Base-by-base conservation (phyloP, 30 jellyfish, hydroid and myxozoan genomes). In the Turritopsis dohrnii region DNA sequence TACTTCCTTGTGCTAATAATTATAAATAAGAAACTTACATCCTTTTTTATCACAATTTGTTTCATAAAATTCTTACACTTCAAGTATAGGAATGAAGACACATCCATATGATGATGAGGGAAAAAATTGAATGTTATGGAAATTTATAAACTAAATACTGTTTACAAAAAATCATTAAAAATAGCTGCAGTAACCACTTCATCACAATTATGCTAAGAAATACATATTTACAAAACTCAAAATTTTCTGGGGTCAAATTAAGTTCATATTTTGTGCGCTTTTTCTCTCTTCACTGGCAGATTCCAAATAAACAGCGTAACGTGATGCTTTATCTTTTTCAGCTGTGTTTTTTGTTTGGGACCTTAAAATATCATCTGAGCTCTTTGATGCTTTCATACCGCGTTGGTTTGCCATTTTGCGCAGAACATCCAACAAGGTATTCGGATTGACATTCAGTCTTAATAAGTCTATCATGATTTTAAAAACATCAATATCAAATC, bases 381-480 rank as follows among this genome's bases (percentile, higher is more conserved):
- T 74, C 23, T 74, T 74, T 26, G 83, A 74, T 27, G 83, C 16
- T n/a, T 29, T 26, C 83, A 74, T 74, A n/a, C 83, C 76, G 19
- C 75, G 79, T 24, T 85, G 94, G 1, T 88, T 28, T 19, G 96
- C 65, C 96, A 91, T 84, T 76, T 74, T 84, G 54, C 82, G 83
- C 29, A 84, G 16, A 13, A 91, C 96, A 54, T 88, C 97, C 13
- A 89, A 76, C 7, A 91, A 74, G 22, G 95, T 88, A 72, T 91
- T 91, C 74, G 97, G 97, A 30, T 91, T 91, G 53, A 91, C 97
- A 71, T 91, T 88, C 18, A 88, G 74, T 1, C 96, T 86, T 31
- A 91, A 31, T 21, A 91, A 89, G 65, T 91, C 97, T 0, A 91
- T 74, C 71, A 91, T 25, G 1, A 91, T 88, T 27, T 88, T 77